phyloP scores from a whole-genome alignment of 1,140 invertebrate genomes.

The Dreissena polymorpha region DNA sequence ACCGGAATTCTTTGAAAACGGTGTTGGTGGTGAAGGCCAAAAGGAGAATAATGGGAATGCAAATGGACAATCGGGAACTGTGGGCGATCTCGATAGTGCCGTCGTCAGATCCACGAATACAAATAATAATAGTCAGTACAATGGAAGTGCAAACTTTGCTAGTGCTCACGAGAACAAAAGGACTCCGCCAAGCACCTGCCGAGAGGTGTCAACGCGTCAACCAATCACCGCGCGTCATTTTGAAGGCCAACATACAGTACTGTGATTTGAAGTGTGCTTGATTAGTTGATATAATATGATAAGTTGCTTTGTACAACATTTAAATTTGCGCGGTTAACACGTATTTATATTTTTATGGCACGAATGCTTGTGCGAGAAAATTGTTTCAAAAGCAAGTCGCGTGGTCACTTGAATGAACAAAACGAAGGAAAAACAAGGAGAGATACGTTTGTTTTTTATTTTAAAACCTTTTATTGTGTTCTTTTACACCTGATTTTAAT shows the following conservation, averaged over 20 bases:
- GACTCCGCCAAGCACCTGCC: constrained; percentile 50
- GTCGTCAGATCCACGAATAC: not conserved
- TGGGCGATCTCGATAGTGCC: no score
- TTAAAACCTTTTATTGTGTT: no score
- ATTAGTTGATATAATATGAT: no score
- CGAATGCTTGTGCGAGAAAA: no score
- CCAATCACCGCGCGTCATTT: constrained; percentile 26
- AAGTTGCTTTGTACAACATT: no score
- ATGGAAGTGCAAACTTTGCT: not conserved
- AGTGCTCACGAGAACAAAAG: constrained; percentile 17
- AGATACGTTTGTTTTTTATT: no score
- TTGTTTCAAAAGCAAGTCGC: no score
- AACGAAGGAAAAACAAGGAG: no score
- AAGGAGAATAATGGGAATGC: constrained; percentile 37
- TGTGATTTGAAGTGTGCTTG: constrained; percentile 22
- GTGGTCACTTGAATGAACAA: no score
- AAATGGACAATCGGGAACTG: not conserved
- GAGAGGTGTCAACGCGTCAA: constrained; percentile 41
- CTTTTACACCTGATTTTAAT: no score
- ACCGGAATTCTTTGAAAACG: constrained; percentile 64
- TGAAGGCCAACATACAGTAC: constrained; percentile 39
- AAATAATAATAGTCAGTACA: constrained; percentile 23
- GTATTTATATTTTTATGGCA: no score
- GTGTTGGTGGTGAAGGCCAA: constrained; percentile 3
- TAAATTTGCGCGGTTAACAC: no score